A percentile compares a stretch with the other conserved stretches of the same genome.
These are phyloP conservation scores for Scaptomyza flava DNA, from an alignment of 2,888 invertebrate species.

Conservation along the genomic window DNA sequence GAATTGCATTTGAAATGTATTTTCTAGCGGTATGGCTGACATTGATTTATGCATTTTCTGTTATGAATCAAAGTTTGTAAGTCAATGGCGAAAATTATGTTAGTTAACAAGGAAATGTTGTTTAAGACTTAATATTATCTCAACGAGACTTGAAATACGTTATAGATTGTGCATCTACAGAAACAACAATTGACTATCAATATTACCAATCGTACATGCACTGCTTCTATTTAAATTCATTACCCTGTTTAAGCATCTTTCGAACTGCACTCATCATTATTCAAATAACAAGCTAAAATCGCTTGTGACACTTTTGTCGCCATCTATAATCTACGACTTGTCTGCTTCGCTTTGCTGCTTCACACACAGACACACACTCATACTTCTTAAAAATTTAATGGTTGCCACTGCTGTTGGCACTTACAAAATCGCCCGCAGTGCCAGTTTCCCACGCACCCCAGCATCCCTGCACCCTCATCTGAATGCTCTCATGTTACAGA, in stretches of 20 bases:
- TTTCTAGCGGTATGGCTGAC: too few species aligned
- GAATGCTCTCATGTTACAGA: constrained; percentile 78
- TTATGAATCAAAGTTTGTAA: too few species aligned
- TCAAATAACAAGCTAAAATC: background rate
- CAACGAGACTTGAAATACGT: too few species aligned
- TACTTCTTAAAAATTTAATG: constrained; percentile 76
- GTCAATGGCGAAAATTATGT: too few species aligned
- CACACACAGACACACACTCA: constrained; percentile 20
- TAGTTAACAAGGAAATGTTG: too few species aligned
- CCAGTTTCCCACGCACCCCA: constrained; percentile 1
- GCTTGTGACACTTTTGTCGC: constrained; percentile 53
- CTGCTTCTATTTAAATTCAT: background rate
- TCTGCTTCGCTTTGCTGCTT: constrained; percentile 43
- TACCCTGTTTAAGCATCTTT: background rate
- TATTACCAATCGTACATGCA: background rate
- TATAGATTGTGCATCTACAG: background rate
- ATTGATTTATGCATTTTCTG: too few species aligned
- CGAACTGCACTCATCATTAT: background rate
- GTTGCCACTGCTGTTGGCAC: constrained; percentile 75
- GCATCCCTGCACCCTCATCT: constrained; percentile 29
- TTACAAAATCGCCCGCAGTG: constrained; percentile 45
- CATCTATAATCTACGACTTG: constrained; percentile 23
- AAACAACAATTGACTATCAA: background rate
- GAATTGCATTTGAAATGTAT: too few species aligned
- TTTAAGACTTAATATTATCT: too few species aligned